These are phyloP conservation scores for Scolopax rusticola DNA, from an alignment of 2,797 vertebrate species.

Conservation along the genomic window DNA sequence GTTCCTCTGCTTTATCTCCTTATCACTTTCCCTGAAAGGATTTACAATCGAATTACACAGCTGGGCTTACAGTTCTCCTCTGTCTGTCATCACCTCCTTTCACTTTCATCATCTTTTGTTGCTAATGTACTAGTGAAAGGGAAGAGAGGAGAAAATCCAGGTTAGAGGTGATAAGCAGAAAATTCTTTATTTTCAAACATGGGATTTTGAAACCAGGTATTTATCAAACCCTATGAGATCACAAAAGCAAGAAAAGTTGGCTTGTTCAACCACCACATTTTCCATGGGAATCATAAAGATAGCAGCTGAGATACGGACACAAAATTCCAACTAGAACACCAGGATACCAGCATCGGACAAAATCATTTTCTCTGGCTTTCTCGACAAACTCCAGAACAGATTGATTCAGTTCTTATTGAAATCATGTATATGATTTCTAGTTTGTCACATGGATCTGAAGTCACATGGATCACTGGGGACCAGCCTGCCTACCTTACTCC, in stretches of 20 bases:
- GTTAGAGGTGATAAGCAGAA: neutral
- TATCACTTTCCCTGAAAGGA: neutral
- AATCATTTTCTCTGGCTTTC: neutral
- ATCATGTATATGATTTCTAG: neutral
- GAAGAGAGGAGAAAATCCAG: neutral
- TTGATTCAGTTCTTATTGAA: neutral
- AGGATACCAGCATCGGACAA: neutral
- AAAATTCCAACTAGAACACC: neutral
- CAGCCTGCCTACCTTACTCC: neutral
- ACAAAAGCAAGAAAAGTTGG: neutral
- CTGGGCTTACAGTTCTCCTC: neutral
- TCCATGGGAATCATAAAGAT: neutral
- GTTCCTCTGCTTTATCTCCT: neutral
- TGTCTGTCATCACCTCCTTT: neutral
- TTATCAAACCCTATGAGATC: neutral
- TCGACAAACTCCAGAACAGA: neutral
- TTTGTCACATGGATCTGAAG: neutral
- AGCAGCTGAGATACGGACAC: neutral
- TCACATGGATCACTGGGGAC: neutral
- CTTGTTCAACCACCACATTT: neutral
- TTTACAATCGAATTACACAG: neutral
- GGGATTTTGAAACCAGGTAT: neutral
- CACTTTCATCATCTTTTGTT: neutral
- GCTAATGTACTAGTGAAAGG: neutral
- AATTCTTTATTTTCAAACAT: neutral